Conservation (phyloP, 2,113 vertebrate genomes). For the Cariama cristata region DNA sequence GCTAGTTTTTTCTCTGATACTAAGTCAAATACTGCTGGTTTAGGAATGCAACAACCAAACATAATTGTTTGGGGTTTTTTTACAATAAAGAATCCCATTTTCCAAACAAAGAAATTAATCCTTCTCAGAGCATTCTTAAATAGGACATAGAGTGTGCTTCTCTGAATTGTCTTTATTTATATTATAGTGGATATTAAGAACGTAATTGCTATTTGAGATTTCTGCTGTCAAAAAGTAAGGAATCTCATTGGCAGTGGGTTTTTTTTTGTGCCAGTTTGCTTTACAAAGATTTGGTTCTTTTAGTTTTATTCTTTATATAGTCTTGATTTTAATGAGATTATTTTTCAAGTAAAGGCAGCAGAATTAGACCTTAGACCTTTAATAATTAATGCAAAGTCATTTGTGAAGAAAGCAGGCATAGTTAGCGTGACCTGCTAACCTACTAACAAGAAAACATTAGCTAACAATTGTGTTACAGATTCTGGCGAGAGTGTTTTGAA, state of each 20-base stretch:
- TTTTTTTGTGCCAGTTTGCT: neutral
- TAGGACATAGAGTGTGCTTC: neutral
- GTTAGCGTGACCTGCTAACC: neutral
- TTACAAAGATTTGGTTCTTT: neutral
- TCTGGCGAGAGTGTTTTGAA: neutral
- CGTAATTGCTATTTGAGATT: neutral
- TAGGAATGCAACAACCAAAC: neutral
- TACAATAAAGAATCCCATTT: neutral
- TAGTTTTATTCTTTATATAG: neutral
- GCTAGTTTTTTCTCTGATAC: neutral
- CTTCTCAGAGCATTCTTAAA: neutral
- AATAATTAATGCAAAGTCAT: neutral
- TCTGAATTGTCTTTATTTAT: neutral
- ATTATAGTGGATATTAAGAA: neutral
- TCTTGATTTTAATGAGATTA: neutral
- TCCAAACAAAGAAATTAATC: neutral
- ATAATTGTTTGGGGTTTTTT: neutral
- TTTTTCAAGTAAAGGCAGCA: neutral
- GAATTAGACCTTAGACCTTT: neutral
- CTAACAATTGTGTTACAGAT: neutral
- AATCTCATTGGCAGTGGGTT: rapidly evolving
- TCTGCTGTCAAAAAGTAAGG: neutral
- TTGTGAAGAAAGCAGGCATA: neutral
- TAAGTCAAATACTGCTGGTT: neutral
- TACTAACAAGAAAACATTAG: neutral